A percentile compares a stretch with the other conserved stretches of the same genome.
Conservation (phyloP, 1,140 invertebrate genomes). For the Calephelis nemesis region DNA sequence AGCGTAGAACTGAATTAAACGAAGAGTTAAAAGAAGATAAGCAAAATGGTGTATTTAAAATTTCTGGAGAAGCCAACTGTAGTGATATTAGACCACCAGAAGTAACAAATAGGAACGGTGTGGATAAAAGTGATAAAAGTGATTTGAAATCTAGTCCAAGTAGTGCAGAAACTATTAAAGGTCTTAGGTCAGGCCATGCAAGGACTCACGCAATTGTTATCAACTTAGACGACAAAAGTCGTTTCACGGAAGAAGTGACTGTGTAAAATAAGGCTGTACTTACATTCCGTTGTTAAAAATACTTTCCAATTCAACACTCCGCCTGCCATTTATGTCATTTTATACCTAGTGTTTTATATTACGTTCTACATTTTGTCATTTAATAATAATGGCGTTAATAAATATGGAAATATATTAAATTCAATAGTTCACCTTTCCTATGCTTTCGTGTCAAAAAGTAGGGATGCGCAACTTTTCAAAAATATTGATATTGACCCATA, state of each 20-base stretch:
- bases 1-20: constrained; percentile 46
- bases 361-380: not conserved
- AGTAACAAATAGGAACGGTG: constrained; percentile 57
- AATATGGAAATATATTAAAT: not conserved
- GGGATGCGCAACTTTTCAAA: not conserved
- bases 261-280: constrained; percentile 81
- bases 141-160: constrained; percentile 65
- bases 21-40: constrained; percentile 59
- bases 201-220: constrained; percentile 87
- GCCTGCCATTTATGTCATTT: not conserved
- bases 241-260: constrained; percentile 89
- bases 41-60: constrained; percentile 70
- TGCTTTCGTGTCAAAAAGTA: not conserved
- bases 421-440: not conserved
- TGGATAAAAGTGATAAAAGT: constrained; percentile 61
- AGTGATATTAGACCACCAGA: constrained; percentile 68
- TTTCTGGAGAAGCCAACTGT: constrained; percentile 69
- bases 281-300: constrained; percentile 35
- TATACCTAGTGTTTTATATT: constrained; percentile 4
- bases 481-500: not conserved
- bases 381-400: not conserved
- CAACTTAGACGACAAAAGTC: constrained; percentile 88
- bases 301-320: constrained; percentile 13
- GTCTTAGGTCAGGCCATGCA: constrained; percentile 83
- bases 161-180: constrained; percentile 61